Evolutionary conservation across 1,140 invertebrate species (phyloP), one percentile per base, ranked within the genome.

Genomic region (Dreissena rostriformis): DNA sequence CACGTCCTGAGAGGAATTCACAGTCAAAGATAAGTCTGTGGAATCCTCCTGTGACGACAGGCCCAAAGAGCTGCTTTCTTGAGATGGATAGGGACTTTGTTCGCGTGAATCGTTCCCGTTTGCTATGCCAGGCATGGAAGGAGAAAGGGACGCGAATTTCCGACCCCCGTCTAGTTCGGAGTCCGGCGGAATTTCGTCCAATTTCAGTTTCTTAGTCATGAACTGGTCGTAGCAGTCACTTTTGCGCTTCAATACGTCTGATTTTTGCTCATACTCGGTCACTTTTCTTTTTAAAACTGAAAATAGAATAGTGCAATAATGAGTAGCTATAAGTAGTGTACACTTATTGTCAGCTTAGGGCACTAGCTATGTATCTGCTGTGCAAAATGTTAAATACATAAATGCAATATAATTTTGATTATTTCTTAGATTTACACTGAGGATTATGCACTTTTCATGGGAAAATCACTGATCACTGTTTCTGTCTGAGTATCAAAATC

Each of bases 201-300:
- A 22, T 28, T 61, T 76, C 6, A 67, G 12, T 68, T 83, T 83
- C n/a, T 83, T 83, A n/a, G 63, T 76, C 82, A 83, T 83, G 39
- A 83, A 51, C 26, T 68, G 63, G 4, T 83, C 73, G 57, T 76
- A 83, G n/a, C 72, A 76, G 63, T 76, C 71, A 83, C 82, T 83
- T 77, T 83, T 83, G 22, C 61, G 63, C 52, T 83, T 76, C 24
- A 83, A 53, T n/a, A 77, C 29, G 70, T 83, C 73, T 49, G 74
- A 75, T 53, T 61, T 83, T 26, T 83, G 82, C 55, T 83, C 82
- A 71, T 77, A 83, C 28, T 83, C 82, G 29, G 6, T 77, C 1
- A 83, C 82, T 71, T 77, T 83, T 55, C 71, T 76, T 66, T 77
- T 83, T 24, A 83, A 51, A 49, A 75, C 82, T 83, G 74, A 17